Percentiles rank a stretch among this genome's conserved stretches.
Evolutionary conservation across 2,888 invertebrate genomes (phyloP).

Genomic region (Amaurobius ferox): DNA sequence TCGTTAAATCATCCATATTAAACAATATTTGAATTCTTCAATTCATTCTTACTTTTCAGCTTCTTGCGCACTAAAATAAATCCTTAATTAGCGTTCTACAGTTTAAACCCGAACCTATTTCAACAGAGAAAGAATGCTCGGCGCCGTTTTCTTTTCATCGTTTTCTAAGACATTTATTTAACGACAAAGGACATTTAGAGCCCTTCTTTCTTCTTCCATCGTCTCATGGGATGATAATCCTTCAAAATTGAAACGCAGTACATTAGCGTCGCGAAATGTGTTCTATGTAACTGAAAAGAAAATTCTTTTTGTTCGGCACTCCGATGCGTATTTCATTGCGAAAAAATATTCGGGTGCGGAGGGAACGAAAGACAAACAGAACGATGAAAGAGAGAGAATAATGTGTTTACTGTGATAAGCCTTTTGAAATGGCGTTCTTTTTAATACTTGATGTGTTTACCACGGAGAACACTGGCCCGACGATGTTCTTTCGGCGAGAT

Average conservation of each 20-base stretch:
- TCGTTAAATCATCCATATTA: background rate
- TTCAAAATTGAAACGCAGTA: constrained; percentile 70
- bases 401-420: constrained; percentile 71
- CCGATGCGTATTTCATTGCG: constrained; percentile 66
- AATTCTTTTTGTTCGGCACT: constrained; percentile 52
- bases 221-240: constrained; percentile 69
- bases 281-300: constrained; percentile 30
- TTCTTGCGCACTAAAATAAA: constrained; percentile 9
- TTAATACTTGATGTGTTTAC: constrained; percentile 72
- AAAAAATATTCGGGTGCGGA: constrained; percentile 38
- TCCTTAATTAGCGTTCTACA: constrained; percentile 50
- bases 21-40: background rate
- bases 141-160: constrained; percentile 27
- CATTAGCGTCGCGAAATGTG: constrained; percentile 40
- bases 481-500: constrained; percentile 57
- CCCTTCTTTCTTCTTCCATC: constrained; percentile 10
- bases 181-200: constrained; percentile 66
- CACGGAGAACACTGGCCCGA: constrained; percentile 30
- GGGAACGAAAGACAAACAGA: constrained; percentile 52
- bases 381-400: constrained; percentile 65
- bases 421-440: constrained; percentile 70
- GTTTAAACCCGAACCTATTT: constrained; percentile 11
- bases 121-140: constrained; percentile 8
- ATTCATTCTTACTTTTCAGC: background rate
- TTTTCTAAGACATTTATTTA: constrained; percentile 60